Evolutionary conservation across 2,113 vertebrate genomes (phyloP).

Genomic region (Cavia porcellus): DNA sequence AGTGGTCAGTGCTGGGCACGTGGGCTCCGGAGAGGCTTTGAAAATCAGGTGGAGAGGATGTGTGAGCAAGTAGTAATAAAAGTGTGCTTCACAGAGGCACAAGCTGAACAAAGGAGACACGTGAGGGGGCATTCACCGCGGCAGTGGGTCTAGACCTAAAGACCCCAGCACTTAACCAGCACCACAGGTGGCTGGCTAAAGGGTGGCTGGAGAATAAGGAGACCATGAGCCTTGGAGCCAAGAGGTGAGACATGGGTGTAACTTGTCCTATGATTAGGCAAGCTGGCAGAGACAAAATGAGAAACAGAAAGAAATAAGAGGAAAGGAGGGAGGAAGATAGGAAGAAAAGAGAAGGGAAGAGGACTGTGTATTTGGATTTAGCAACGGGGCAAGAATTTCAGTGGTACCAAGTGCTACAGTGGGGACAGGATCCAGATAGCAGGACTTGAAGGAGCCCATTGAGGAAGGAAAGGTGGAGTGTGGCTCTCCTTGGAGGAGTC

Average conservation of each 20-base stretch:
- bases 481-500: background rate
- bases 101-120: background rate
- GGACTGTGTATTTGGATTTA: background rate
- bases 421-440: background rate
- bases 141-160: background rate
- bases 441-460: background rate
- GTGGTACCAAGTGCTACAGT: background rate
- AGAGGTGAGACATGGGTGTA: background rate
- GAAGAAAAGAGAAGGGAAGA: background rate
- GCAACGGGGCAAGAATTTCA: background rate
- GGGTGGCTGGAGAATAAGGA: background rate
- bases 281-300: background rate
- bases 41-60: background rate
- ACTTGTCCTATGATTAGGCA: background rate
- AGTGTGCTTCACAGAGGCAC: background rate
- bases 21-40: background rate
- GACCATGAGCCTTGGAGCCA: background rate
- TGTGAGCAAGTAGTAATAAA: background rate
- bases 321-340: accelerated
- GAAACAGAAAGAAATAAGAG: too few relatives aligned
- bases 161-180: background rate
- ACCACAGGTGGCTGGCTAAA: background rate
- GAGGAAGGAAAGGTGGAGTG: background rate
- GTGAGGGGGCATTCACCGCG: background rate
- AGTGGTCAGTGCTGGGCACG: background rate